Percentiles rank a stretch among this genome's conserved stretches.
Evolutionary conservation across 2,888 invertebrate species (phyloP).

Genomic region (Agrochola litura): DNA sequence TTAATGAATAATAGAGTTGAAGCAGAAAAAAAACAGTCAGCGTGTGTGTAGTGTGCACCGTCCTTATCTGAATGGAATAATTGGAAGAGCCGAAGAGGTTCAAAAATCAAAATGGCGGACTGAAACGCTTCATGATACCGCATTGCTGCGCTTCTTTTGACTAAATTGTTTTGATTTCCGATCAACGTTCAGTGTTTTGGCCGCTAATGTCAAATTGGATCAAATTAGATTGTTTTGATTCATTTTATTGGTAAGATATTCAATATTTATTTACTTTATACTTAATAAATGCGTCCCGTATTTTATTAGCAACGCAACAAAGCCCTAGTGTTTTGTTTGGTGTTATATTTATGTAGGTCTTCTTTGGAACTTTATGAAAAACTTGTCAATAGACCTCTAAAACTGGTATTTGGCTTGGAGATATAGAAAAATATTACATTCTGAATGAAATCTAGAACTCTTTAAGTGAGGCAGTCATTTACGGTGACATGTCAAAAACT

Average conservation of each 20-base stretch:
- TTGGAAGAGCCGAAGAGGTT: too few relatives aligned
- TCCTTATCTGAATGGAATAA: slow-evolving; percentile 24
- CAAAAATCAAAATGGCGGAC: slow-evolving; percentile 76
- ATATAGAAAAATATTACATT: not conserved
- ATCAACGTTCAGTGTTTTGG: slow-evolving; percentile 71
- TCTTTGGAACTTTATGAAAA: not conserved
- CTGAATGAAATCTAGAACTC: not conserved
- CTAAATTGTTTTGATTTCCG: slow-evolving; percentile 71
- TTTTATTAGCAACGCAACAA: not conserved
- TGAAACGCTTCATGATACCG: slow-evolving; percentile 70
- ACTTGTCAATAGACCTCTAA: not conserved
- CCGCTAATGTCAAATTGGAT: slow-evolving; percentile 78
- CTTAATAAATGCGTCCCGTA: slow-evolving; percentile 1
- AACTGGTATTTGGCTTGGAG: not conserved
- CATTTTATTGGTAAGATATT: slow-evolving; percentile 48
- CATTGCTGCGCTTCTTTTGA: slow-evolving; percentile 80
- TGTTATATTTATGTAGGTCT: slow-evolving; percentile 7
- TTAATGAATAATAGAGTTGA: not conserved
- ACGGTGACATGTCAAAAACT: slow-evolving; percentile 14
- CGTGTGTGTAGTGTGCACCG: slow-evolving; percentile 13
- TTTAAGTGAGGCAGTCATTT: not conserved
- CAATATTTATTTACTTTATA: not conserved
- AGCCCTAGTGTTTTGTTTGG: slow-evolving; percentile 9
- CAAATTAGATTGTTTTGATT: slow-evolving; percentile 63
- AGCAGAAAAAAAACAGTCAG: not conserved